Percentiles rank a stretch among this genome's conserved stretches.
Conservation (phyloP, 92 coral and sea anemone species). For the Actinostola sp. region DNA sequence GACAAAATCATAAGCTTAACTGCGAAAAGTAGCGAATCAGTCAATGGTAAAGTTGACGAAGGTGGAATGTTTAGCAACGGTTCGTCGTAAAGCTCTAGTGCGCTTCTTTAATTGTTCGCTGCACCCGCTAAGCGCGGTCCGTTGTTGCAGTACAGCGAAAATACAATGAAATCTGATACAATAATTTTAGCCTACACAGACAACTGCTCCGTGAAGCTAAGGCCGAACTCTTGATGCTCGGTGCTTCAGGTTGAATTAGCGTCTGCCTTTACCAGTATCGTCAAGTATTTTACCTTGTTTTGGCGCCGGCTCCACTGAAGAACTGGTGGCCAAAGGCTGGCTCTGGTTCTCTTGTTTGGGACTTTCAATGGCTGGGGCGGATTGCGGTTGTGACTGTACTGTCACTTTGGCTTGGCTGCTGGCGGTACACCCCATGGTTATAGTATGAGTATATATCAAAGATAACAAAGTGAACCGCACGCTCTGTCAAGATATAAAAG, state of each 20-base stretch:
- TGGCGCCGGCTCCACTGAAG: background rate
- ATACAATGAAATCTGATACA: conserved; percentile 30
- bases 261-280: background rate
- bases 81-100: background rate
- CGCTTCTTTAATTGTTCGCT: background rate
- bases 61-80: background rate
- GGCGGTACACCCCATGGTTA: conserved; percentile 75
- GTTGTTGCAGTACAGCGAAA: background rate
- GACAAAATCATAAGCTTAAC: too few species aligned
- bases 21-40: too few species aligned
- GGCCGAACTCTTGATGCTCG: background rate
- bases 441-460: background rate
- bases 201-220: background rate
- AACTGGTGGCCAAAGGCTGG: conserved; percentile 11
- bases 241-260: background rate
- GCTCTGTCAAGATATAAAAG: background rate
- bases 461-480: background rate
- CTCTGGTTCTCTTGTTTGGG: conserved; percentile 33
- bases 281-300: conserved; percentile 27
- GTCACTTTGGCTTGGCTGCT: conserved; percentile 66
- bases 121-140: background rate
- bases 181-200: background rate
- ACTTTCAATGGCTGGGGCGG: conserved; percentile 13
- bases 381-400: conserved; percentile 29
- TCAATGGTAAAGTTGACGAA: background rate